Evolutionary conservation across 2,113 vertebrate genomes (phyloP).

Genomic region (Chionis minor): DNA sequence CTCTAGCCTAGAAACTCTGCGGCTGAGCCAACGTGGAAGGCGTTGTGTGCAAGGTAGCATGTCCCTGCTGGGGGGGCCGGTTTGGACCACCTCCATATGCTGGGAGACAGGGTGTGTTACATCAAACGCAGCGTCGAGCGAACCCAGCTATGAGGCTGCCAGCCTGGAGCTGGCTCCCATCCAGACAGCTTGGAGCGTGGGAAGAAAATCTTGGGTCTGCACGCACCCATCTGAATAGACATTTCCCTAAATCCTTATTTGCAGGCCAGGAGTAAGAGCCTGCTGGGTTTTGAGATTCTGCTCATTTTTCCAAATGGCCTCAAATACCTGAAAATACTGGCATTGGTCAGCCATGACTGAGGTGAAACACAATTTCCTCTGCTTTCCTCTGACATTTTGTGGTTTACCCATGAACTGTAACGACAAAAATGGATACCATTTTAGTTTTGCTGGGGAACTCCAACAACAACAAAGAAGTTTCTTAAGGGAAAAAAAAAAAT

Average conservation of each 20-base stretch:
- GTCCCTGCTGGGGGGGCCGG: not conserved
- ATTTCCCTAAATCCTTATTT: not conserved
- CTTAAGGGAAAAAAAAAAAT: not conserved
- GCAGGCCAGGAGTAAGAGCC: not conserved
- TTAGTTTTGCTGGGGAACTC: not conserved
- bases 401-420: not conserved
- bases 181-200: not conserved
- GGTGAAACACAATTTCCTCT: not conserved
- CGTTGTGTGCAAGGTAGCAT: too few species aligned
- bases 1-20: not conserved
- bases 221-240: not conserved
- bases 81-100: not conserved
- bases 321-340: not conserved
- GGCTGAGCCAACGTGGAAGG: not conserved
- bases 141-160: not conserved
- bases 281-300: not conserved
- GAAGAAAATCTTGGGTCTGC: not conserved
- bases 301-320: not conserved
- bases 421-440: not conserved
- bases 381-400: not conserved
- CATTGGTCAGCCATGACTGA: not conserved
- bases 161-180: not conserved
- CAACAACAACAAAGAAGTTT: not conserved
- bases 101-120: not conserved
- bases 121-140: not conserved